These are phyloP conservation scores for Neomorphus geoffroyi DNA, from an alignment of 2,797 vertebrate species.

Conservation along the genomic window DNA sequence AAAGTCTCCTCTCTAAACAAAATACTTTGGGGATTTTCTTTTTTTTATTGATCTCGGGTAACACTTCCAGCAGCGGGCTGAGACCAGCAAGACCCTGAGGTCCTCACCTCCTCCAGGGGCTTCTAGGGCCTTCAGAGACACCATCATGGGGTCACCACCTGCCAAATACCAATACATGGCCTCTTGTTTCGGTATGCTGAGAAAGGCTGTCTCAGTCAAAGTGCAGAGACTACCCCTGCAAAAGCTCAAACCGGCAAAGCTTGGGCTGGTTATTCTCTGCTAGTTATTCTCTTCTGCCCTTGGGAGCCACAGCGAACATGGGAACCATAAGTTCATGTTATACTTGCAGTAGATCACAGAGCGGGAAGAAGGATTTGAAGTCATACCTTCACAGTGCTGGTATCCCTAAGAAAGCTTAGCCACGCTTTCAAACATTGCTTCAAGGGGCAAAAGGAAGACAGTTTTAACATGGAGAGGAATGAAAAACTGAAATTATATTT, in stretches of 20 bases:
- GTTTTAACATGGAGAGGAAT: neutral
- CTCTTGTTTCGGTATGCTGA: rapidly evolving
- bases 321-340: rapidly evolving
- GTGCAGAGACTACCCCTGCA: rapidly evolving
- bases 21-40: no score
- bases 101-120: rapidly evolving
- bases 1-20: no score
- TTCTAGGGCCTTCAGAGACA: rapidly evolving
- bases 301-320: rapidly evolving
- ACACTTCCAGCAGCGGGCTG: neutral
- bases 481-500: neutral
- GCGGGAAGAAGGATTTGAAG: neutral
- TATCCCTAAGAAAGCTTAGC: neutral
- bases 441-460: neutral
- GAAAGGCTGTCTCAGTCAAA: rapidly evolving
- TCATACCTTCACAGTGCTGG: neutral
- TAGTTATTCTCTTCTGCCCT: rapidly evolving
- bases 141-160: rapidly evolving
- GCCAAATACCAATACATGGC: rapidly evolving
- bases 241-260: rapidly evolving
- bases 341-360: rapidly evolving
- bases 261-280: no score
- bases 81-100: neutral
- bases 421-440: rapidly evolving
- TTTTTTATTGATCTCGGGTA: no score